Percentiles rank a stretch among this genome's conserved stretches.
Evolutionary conservation across 2,113 vertebrate genomes (phyloP).

Genomic region (Nipponia nippon): DNA sequence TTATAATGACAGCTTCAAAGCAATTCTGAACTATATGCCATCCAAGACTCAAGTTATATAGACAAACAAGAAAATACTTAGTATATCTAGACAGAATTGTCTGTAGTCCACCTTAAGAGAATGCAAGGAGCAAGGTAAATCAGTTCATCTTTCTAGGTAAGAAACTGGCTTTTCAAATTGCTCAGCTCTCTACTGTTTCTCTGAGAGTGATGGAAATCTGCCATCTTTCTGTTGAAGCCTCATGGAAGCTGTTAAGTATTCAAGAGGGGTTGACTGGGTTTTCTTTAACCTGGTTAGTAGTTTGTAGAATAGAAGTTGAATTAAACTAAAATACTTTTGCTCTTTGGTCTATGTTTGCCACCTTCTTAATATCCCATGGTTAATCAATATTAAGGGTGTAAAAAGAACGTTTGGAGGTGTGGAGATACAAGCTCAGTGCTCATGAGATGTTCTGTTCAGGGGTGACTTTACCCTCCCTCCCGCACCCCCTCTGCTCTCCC

Average conservation of each 20-base stretch:
- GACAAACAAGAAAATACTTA: neutral
- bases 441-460: neutral
- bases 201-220: neutral
- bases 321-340: neutral
- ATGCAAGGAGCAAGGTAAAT: neutral
- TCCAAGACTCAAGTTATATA: neutral
- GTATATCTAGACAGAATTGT: neutral
- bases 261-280: neutral
- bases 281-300: neutral
- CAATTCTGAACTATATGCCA: neutral
- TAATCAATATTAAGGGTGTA: neutral
- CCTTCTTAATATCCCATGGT: neutral
- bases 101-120: neutral
- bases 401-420: neutral
- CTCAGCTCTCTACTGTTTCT: neutral
- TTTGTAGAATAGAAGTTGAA: neutral
- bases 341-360: neutral
- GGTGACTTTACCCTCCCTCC: neutral
- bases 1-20: neutral
- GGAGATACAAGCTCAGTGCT: neutral
- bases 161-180: neutral
- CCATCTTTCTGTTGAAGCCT: neutral
- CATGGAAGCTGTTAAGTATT: neutral
- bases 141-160: neutral
- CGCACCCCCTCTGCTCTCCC: neutral